Evolutionary conservation across 1,140 invertebrate species (phyloP).

Genomic region (Penaeus vannamei): DNA sequence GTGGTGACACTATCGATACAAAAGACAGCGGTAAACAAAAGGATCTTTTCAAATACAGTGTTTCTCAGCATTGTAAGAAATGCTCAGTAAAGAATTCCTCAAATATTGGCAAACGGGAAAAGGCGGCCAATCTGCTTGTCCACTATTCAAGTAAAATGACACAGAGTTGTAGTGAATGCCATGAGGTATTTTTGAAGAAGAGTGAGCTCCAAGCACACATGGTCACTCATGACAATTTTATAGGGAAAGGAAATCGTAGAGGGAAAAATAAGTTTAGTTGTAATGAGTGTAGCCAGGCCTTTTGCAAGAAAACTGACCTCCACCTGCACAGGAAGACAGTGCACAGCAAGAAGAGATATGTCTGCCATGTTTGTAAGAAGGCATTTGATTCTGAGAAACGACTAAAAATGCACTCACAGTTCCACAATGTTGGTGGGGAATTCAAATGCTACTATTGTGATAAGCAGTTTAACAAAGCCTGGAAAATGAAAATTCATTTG

Average conservation of each 20-base stretch:
- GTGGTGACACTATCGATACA: no score
- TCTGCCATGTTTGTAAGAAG: conserved; percentile 37
- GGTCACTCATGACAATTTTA: no score
- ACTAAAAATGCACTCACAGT: conserved; percentile 49
- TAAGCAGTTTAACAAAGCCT: conserved; percentile 54
- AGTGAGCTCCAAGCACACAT: no score
- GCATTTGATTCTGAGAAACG: conserved; percentile 46
- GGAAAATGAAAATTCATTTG: conserved; percentile 60
- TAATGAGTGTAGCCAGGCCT: conserved; percentile 38
- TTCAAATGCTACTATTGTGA: conserved; percentile 56
- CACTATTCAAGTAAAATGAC: no score
- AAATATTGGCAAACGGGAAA: no score
- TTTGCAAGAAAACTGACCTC: conserved; percentile 40
- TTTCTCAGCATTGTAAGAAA: no score
- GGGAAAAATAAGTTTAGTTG: conserved; percentile 22
- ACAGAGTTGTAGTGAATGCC: no score
- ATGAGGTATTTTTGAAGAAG: no score
- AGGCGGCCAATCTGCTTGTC: no score
- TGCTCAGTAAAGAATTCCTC: no score
- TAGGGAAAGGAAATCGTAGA: neutral
- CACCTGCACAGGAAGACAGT: conserved; percentile 38
- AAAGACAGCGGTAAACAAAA: no score
- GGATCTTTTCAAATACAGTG: no score
- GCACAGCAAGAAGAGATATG: conserved; percentile 24
- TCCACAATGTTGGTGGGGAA: conserved; percentile 47